Conservation (phyloP, 2,888 invertebrate species). For the Meandrusa payeni region DNA sequence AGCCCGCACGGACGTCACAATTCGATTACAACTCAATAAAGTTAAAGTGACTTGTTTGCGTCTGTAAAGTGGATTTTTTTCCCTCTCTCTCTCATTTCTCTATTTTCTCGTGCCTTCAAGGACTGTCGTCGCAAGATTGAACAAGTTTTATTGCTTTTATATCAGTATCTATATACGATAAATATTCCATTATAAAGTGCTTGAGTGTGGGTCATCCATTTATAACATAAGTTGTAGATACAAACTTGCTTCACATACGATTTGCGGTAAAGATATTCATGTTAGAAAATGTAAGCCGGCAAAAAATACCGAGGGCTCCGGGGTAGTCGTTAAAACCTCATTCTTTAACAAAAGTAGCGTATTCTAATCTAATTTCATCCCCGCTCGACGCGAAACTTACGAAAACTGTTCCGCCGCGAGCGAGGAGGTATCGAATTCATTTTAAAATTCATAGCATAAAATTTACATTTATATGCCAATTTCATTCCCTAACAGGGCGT, state of each 20-base stretch:
- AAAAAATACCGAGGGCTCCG: slow-evolving; percentile 27
- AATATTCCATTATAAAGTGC: too few species aligned
- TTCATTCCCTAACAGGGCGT: slow-evolving; percentile 78
- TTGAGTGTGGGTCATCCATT: too few species aligned
- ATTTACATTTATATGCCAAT: slow-evolving; percentile 82
- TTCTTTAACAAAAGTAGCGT: slow-evolving; percentile 61
- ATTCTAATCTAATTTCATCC: slow-evolving; percentile 76
- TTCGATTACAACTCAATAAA: slow-evolving; percentile 81
- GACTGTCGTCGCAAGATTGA: slow-evolving; percentile 31
- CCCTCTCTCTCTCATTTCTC: slow-evolving; percentile 66
- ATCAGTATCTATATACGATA: too few species aligned
- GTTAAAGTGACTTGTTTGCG: slow-evolving; percentile 81
- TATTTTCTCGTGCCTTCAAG: slow-evolving; percentile 43
- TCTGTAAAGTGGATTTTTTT: slow-evolving; percentile 79
- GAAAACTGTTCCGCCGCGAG: slow-evolving; percentile 60
- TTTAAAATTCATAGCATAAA: slow-evolving; percentile 81
- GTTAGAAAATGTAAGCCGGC: too few species aligned
- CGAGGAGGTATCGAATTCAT: slow-evolving; percentile 77
- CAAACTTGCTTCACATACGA: too few species aligned
- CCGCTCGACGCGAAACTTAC: slow-evolving; percentile 58
- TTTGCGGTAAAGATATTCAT: too few species aligned
- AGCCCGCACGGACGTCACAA: slow-evolving; percentile 76
- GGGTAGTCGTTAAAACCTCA: slow-evolving; percentile 53
- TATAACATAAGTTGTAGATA: too few species aligned
- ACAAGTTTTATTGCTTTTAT: slow-evolving; percentile 23